Conservation (phyloP, 2,113 vertebrate genomes). For the Xenopus borealis region DNA sequence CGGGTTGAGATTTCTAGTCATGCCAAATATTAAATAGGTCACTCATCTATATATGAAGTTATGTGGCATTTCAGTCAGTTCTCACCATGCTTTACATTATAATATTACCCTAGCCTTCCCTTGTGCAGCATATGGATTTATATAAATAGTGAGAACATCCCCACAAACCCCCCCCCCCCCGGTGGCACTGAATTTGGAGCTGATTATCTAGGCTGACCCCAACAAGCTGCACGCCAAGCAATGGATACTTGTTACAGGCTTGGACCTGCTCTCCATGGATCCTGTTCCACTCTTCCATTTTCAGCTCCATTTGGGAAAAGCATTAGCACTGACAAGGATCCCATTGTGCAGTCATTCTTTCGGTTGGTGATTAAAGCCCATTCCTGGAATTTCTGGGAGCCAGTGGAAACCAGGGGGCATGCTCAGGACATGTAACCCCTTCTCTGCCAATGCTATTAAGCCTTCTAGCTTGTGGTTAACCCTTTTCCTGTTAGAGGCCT, state of each 20-base stretch:
- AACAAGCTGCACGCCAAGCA: background rate
- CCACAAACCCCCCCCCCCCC: too few relatives aligned
- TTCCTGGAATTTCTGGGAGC: slow-evolving; percentile 26
- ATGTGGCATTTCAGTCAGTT: too few relatives aligned
- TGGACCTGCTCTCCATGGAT: slow-evolving; percentile 16
- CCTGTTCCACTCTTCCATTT: slow-evolving; percentile 22
- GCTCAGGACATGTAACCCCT: slow-evolving; percentile 14
- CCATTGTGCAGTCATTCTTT: slow-evolving; percentile 23
- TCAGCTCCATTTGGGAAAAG: slow-evolving; percentile 39
- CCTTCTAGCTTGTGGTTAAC: background rate
- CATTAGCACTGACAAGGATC: slow-evolving; percentile 37
- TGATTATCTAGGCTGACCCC: background rate
- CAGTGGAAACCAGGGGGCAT: slow-evolving; percentile 16
- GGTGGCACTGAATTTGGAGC: too few relatives aligned
- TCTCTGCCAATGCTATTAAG: background rate
- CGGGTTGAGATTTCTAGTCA: too few relatives aligned
- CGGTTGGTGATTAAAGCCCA: slow-evolving; percentile 31
- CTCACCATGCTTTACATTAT: too few relatives aligned
- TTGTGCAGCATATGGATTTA: too few relatives aligned
- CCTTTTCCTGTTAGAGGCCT: background rate
- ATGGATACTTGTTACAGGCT: background rate
- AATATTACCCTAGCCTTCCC: too few relatives aligned
- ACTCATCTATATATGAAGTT: too few relatives aligned
- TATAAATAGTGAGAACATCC: too few relatives aligned
- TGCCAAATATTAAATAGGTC: too few relatives aligned